A percentile compares a stretch with the other conserved stretches of the same genome.
Evolutionary conservation across 2,113 vertebrate genomes (phyloP).

Genomic region (Brachionichthys hirsutus): DNA sequence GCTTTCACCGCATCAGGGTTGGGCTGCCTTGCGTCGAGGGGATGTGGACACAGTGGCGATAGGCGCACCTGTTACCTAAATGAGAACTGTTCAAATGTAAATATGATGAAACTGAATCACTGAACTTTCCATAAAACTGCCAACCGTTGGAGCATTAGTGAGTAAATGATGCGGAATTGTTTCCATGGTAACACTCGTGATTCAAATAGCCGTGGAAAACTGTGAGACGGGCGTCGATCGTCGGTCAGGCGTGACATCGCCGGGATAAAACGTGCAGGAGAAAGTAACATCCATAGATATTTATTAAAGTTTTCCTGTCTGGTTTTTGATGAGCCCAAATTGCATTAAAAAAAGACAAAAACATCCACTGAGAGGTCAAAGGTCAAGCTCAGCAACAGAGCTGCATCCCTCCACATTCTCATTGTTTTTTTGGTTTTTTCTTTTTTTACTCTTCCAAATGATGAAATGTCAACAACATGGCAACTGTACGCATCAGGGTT

Average conservation of each 20-base stretch:
- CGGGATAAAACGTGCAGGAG: no score
- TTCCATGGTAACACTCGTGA: neutral
- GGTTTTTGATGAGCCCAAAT: no score
- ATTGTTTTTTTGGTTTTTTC: neutral
- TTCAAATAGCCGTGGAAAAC: neutral
- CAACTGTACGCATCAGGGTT: neutral
- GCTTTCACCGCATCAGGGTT: conserved; percentile 35
- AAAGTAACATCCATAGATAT: no score
- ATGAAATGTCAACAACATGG: neutral
- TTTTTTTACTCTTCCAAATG: neutral
- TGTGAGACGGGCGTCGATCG: neutral
- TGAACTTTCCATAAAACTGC: neutral
- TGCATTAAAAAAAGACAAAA: no score
- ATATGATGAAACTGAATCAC: conserved; percentile 35
- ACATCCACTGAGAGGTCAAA: neutral
- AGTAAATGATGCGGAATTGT: neutral
- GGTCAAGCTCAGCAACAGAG: conserved; percentile 7
- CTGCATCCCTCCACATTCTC: neutral
- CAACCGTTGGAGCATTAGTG: neutral
- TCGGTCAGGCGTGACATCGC: neutral
- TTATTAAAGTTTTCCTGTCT: no score
- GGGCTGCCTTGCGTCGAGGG: conserved; percentile 23
- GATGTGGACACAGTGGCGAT: conserved; percentile 48
- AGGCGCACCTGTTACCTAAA: conserved; percentile 37
- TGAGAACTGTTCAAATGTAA: conserved; percentile 37